Percentiles rank a stretch among this genome's conserved stretches.
Conservation (phyloP, 2,888 invertebrate genomes). For the Morpho helenor region DNA sequence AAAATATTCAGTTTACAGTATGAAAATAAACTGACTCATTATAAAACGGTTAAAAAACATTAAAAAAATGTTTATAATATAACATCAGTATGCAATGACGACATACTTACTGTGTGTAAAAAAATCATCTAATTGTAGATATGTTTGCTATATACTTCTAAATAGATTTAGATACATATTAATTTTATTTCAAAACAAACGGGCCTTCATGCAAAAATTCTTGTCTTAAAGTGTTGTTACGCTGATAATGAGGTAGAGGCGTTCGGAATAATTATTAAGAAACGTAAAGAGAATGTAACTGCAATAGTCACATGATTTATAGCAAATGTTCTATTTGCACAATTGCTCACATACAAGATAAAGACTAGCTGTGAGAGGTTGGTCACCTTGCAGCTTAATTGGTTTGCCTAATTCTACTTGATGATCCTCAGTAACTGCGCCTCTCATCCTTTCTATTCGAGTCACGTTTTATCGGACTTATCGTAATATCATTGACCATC, state of each 20-base stretch:
- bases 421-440: constrained; percentile 34
- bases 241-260: background rate
- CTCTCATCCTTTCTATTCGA: constrained; percentile 27
- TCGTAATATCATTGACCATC: constrained; percentile 10
- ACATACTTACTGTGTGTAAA: too few species aligned
- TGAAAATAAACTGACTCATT: too few species aligned
- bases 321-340: constrained; percentile 27
- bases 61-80: too few species aligned
- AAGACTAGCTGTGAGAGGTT: constrained; percentile 34
- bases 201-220: too few species aligned
- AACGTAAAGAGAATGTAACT: background rate
- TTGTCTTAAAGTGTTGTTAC: background rate
- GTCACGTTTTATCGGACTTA: constrained; percentile 18
- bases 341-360: constrained; percentile 17
- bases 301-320: constrained; percentile 11
- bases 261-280: constrained; percentile 4
- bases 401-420: constrained; percentile 38
- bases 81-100: too few species aligned
- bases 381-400: constrained; percentile 48
- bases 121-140: too few species aligned
- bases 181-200: too few species aligned
- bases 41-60: too few species aligned
- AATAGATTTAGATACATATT: too few species aligned
- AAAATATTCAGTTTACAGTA: too few species aligned
- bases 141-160: too few species aligned